Base-by-base conservation (phyloP, 2,888 invertebrate genomes). In the Chrysolina oricalcia region DNA sequence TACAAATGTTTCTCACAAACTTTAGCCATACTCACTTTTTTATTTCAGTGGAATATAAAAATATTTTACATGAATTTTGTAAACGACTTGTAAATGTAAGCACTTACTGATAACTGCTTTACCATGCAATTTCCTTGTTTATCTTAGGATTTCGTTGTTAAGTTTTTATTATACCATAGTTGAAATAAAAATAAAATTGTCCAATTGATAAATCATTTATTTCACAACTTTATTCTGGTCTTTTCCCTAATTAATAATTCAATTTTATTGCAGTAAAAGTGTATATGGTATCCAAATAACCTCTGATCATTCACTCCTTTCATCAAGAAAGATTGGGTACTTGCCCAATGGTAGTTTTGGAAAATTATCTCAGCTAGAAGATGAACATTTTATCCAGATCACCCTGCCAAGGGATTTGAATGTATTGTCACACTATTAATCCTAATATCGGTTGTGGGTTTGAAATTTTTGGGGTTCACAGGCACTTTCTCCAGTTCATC, bases 401-500 rank as follows among this genome's bases (percentile, higher is more conserved):
- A 59, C 6, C 59, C 59, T 63, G 99, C 99, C 83, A 99, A 89
- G 17, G 99, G 99, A 91, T 99, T 99, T 4, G 99, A 98, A 91
- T 99, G 99, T 86, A 99, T 97, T 9, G 98, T 98, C 15, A 98
- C 92, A 84, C 92, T 93, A 85, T 95, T 95, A 82, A 99, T 95
- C 88, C 93, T 93, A 40, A 94, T 95, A 86, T 98, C 98, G 50
- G 93, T 93, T 1, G 97, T 89, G 0, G 99, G 99, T 83, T 93
- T 93, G 87, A 93, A 98, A 83, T 95, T 97, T 90, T 98, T 99
- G 5, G 97, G 95, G 89, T 98, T 97, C 0, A 99, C 98, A 69
- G 96, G 93, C 78, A 97, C 90, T 88, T 98, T 98, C 89, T 99
- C 99, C 80, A 99, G 90, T 86, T 98, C 98, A 88, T 99, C 99